A percentile compares a stretch with the other conserved stretches of the same genome.
These are phyloP conservation scores for Psittacula derbiana DNA, from an alignment of 2,797 vertebrate species.

Conservation along the genomic window DNA sequence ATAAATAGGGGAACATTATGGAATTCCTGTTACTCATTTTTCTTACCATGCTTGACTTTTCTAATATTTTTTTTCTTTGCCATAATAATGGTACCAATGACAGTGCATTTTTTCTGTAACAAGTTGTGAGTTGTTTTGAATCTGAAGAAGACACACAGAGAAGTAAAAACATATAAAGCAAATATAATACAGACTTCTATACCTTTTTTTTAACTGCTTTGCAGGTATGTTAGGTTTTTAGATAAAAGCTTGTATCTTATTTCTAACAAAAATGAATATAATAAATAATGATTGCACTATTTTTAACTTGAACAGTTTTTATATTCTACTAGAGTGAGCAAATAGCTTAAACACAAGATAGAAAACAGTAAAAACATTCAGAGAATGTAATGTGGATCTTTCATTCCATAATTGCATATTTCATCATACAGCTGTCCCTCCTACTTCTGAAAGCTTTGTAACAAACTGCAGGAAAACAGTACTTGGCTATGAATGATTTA, in stretches of 20 bases:
- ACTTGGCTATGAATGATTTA: neutral
- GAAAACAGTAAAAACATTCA: neutral
- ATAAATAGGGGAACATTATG: neutral
- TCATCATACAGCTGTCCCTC: neutral
- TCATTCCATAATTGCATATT: constrained; percentile 19
- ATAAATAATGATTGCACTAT: neutral
- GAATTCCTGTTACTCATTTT: neutral
- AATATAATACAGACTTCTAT: neutral
- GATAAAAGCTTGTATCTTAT: neutral
- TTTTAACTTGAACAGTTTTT: neutral
- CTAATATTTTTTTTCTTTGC: neutral
- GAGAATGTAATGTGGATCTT: neutral
- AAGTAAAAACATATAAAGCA: neutral
- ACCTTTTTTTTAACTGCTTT: neutral
- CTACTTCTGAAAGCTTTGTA: constrained; percentile 16
- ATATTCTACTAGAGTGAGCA: neutral
- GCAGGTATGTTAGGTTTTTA: neutral
- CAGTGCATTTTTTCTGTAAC: fast-evolving
- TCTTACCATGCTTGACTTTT: neutral
- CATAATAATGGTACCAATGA: neutral
- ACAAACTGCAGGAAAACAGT: neutral
- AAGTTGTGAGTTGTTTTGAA: neutral
- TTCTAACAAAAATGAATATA: neutral
- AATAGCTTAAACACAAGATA: neutral
- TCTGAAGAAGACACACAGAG: neutral